phyloP scores from a whole-genome alignment of 2,888 invertebrate species.

The Vanessa cardui region DNA sequence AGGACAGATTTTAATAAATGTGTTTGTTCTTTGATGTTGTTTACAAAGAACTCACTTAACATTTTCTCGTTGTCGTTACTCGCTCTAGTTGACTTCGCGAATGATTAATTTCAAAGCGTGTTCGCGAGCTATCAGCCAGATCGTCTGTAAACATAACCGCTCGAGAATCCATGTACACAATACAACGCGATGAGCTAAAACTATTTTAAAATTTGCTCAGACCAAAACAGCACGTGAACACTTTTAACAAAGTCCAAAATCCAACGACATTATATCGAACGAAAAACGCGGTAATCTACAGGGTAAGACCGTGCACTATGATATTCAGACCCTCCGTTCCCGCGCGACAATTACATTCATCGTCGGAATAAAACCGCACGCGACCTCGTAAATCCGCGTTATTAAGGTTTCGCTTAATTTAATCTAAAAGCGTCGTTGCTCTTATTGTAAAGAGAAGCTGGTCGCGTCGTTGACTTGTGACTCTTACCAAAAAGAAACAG shows the following conservation, averaged over 20 bases:
- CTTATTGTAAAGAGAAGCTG: constrained; percentile 47
- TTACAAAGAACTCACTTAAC: constrained; percentile 34
- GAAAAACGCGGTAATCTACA: constrained; percentile 19
- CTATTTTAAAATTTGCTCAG: background rate
- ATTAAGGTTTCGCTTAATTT: constrained; percentile 59
- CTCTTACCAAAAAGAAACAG: constrained; percentile 60
- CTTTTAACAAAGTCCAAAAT: constrained; percentile 18
- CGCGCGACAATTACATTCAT: constrained; percentile 43
- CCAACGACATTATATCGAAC: background rate
- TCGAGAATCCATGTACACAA: constrained; percentile 13
- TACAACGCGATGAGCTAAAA: constrained; percentile 8
- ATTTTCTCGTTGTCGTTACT: constrained; percentile 49
- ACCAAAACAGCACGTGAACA: constrained; percentile 7
- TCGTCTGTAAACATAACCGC: constrained; percentile 30
- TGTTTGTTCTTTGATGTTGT: constrained; percentile 14
- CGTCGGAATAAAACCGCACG: constrained; percentile 45
- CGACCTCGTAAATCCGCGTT: constrained; percentile 43
- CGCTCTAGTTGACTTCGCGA: constrained; percentile 33
- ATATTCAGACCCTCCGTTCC: constrained; percentile 34
- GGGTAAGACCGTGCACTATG: constrained; percentile 29
- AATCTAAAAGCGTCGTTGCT: constrained; percentile 57
- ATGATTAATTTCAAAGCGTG: constrained; percentile 31
- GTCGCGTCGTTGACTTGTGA: constrained; percentile 56
- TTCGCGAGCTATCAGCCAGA: constrained; percentile 28
- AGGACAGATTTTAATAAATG: too few species aligned